Evolutionary conservation across 2,888 invertebrate genomes (phyloP), one percentile per base, ranked within the genome.

Genomic region (Athripsodes cinereus): DNA sequence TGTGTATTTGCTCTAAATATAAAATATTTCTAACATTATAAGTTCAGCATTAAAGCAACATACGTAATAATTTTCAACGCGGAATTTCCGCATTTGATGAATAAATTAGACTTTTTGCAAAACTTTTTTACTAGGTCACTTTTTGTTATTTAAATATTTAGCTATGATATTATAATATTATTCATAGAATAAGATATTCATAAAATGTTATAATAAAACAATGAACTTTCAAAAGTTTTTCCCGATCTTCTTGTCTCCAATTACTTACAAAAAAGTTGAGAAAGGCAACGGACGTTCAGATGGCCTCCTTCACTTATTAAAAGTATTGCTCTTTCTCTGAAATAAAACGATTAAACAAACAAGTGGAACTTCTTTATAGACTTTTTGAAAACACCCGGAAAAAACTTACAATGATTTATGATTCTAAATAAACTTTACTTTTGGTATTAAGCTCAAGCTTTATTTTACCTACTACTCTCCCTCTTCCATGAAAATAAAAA

Each of bases 381-480:
- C 40, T 40, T 40, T 13, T 26, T 26, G 26, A 26, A 26, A 26
- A 26, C 10, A 16, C 13, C 40, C 16, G 16, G n/a, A 40, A 40
- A 40, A 40, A 40, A 40, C 40, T 40, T 40, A n/a, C 40, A 40
- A 40, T 40, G 40, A 40, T 40, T 40, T 40, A 40, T 40, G 40
- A 40, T 13, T 40, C 40, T 16, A 40, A 40, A 40, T 40, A 40
- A 40, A 40, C 40, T 40, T 40, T 40, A 40, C 40, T n/a, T 40
- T 16, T 16, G n/a, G 40, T 16, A 16, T 40, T 40, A 40, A 40
- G n/a, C 13, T 40, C 13, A 40, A 40, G 16, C 40, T 40, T 16
- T 31, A 6, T 8, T 16, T 40, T 16, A 16, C 16, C 10, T 26
- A 26, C 10, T 26, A 26, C 16, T 40, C 16, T 40, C 40, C 40